Conservation (phyloP, 2,888 invertebrate genomes). For the Oscheius sp. region DNA sequence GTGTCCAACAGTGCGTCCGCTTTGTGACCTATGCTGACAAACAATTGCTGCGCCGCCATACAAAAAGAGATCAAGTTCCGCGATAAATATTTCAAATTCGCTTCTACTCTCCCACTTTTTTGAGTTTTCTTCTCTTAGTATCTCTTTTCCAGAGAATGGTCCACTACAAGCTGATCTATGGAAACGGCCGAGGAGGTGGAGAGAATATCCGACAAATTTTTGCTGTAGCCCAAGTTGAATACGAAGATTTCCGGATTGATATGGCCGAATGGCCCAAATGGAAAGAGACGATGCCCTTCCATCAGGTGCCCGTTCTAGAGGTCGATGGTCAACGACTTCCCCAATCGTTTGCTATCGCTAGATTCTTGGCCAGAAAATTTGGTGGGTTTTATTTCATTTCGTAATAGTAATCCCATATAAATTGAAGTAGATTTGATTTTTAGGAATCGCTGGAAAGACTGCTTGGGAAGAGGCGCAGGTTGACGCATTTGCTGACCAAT, state of each 20-base stretch:
- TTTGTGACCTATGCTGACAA: too few relatives aligned
- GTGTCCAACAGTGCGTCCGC: too few relatives aligned
- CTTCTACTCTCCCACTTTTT: too few relatives aligned
- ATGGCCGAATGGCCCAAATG: slow-evolving; percentile 49
- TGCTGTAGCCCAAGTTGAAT: slow-evolving; percentile 42
- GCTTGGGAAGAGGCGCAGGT: slow-evolving; percentile 45
- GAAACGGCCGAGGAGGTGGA: slow-evolving; percentile 44
- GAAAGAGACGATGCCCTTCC: slow-evolving; percentile 53
- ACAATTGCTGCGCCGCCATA: too few relatives aligned
- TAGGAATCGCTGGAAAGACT: slow-evolving; percentile 34
- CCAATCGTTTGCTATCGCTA: slow-evolving; percentile 50
- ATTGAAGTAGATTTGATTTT: too few relatives aligned
- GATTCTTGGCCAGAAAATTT: slow-evolving; percentile 47
- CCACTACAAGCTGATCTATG: slow-evolving; percentile 47
- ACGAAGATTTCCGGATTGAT: slow-evolving; percentile 51
- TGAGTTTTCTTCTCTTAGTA: too few relatives aligned
- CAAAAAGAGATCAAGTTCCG: too few relatives aligned
- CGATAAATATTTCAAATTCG: too few relatives aligned
- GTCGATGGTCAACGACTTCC: slow-evolving; percentile 48
- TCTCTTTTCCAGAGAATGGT: slow-evolving; percentile 37
- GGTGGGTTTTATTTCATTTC: slow-evolving; percentile 23
- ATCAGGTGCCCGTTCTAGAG: slow-evolving; percentile 53
- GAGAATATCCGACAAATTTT: slow-evolving; percentile 45
- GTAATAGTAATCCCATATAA: too few relatives aligned
- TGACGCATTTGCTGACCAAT: slow-evolving; percentile 52